Evolutionary conservation across 23 tunicate genomes (phyloP).

Genomic region (Halocynthia aurantium): DNA sequence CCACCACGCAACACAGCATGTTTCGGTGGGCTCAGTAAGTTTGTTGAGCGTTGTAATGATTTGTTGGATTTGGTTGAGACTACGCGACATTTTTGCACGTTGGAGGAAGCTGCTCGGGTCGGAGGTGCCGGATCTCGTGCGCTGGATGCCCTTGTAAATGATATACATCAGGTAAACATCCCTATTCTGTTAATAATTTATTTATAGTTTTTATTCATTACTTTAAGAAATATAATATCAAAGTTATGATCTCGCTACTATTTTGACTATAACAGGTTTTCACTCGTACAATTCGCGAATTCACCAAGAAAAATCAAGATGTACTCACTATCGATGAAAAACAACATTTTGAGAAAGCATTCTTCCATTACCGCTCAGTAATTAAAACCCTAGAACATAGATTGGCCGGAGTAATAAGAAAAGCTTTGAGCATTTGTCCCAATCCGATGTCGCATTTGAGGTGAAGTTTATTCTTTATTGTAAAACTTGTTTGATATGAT

Average conservation of each 20-base stretch:
- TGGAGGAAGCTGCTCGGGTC: slow-evolving; percentile 74
- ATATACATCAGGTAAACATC: slow-evolving; percentile 64
- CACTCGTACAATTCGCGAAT: slow-evolving; percentile 66
- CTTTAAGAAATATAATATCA: too few relatives aligned
- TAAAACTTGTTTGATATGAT: background rate
- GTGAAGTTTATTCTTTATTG: background rate
- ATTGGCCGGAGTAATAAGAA: slow-evolving; percentile 78
- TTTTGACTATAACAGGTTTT: slow-evolving; percentile 31
- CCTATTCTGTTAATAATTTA: background rate
- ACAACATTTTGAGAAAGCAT: slow-evolving; percentile 74
- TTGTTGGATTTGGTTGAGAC: slow-evolving; percentile 83
- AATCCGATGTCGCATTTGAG: slow-evolving; percentile 84
- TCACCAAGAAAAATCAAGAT: slow-evolving; percentile 77
- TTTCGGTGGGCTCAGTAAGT: slow-evolving; percentile 68
- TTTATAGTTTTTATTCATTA: background rate
- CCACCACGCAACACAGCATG: slow-evolving; percentile 62
- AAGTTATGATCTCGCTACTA: background rate
- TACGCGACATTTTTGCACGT: slow-evolving; percentile 74
- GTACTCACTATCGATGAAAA: slow-evolving; percentile 74
- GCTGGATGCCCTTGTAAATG: slow-evolving; percentile 69
- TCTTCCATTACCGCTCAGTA: slow-evolving; percentile 72
- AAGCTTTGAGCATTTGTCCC: slow-evolving; percentile 60
- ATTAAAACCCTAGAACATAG: slow-evolving; percentile 84
- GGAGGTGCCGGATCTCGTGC: slow-evolving; percentile 92
- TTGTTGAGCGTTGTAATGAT: slow-evolving; percentile 92